Evolutionary conservation across 2,888 invertebrate species (phyloP).

Genomic region (Rhaphigaster nebulosa): DNA sequence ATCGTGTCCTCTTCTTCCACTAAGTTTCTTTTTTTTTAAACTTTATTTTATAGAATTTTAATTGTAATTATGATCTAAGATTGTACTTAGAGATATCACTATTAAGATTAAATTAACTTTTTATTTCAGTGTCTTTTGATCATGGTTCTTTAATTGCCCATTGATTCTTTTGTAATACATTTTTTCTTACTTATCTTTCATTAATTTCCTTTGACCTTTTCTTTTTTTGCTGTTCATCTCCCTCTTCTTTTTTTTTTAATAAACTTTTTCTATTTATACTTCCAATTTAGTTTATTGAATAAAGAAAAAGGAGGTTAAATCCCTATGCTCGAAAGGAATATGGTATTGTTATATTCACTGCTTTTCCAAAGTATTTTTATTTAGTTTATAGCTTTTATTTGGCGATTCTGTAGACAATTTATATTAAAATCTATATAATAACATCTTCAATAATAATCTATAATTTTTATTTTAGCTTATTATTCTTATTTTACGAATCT

Average conservation of each 20-base stretch:
- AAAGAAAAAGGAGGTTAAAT: no score
- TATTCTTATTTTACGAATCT: no score
- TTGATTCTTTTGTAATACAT: neutral
- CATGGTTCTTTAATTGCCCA: neutral
- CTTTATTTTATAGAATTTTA: neutral
- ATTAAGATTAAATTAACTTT: neutral
- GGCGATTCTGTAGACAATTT: no score
- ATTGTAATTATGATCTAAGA: neutral
- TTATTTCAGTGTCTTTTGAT: neutral
- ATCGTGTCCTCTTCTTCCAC: neutral
- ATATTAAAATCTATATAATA: no score
- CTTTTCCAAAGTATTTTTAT: no score
- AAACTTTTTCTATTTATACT: no score
- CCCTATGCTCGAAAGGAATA: no score
- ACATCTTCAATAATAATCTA: no score
- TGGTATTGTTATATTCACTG: no score
- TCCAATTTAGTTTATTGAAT: no score
- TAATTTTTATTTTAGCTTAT: no score
- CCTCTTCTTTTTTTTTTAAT: neutral
- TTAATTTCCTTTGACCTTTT: neutral
- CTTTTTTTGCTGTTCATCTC: neutral
- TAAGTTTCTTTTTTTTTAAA: neutral
- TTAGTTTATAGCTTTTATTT: no score
- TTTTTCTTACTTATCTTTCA: neutral
- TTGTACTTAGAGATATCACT: neutral